Percentiles rank a stretch among this genome's conserved stretches.
Evolutionary conservation across 2,113 vertebrate genomes (phyloP).

Genomic region (Eurypyga helias): DNA sequence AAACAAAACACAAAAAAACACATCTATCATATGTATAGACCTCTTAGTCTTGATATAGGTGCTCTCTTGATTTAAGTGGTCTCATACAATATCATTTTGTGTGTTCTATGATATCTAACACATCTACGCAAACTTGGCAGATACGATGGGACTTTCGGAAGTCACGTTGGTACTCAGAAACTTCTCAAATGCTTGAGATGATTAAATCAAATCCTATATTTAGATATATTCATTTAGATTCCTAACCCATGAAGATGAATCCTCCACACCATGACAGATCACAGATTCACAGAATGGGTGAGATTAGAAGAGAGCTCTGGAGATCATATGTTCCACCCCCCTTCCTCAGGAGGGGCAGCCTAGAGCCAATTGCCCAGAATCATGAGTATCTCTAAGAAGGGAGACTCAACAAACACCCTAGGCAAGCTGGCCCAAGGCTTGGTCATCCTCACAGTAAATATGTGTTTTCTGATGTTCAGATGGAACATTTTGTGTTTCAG

Average conservation of each 20-base stretch:
- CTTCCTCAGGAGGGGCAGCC: neutral
- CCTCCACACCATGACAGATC: neutral
- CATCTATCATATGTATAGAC: neutral
- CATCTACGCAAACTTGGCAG: neutral
- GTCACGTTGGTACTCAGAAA: neutral
- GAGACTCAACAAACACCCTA: neutral
- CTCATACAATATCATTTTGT: neutral
- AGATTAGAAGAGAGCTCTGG: neutral
- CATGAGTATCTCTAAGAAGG: accelerated
- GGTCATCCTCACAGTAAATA: neutral
- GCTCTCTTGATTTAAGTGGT: neutral
- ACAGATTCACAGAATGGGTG: neutral
- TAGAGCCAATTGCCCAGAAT: neutral
- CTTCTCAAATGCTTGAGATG: neutral
- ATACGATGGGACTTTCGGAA: neutral
- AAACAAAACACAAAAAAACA: no score
- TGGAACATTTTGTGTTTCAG: neutral
- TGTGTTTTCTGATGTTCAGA: neutral
- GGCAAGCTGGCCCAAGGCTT: neutral
- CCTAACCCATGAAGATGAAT: neutral
- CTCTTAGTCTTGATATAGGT: neutral
- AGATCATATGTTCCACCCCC: neutral
- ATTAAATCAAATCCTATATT: neutral
- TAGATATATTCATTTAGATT: neutral
- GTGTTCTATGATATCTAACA: neutral